Percentiles rank a stretch among this genome's conserved stretches.
These are phyloP conservation scores for Haplotaxodon microlepis DNA, from an alignment of 2,113 vertebrate species.

Conservation along the genomic window DNA sequence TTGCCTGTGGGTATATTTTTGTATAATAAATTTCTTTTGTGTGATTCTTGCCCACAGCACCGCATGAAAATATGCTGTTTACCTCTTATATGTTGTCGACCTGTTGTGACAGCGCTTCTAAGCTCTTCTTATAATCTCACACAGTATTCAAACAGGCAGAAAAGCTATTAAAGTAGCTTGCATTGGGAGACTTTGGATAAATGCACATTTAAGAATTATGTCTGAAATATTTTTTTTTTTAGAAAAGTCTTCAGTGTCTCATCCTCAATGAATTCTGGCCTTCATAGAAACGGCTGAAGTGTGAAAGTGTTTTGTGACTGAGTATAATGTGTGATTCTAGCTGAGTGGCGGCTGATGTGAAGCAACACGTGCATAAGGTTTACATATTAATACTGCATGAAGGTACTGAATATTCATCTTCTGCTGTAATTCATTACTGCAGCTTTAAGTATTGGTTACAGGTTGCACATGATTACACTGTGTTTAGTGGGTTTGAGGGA, in stretches of 20 bases:
- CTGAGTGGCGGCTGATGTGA: background rate
- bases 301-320: background rate
- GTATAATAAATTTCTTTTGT: background rate
- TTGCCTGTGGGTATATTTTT: background rate
- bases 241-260: background rate
- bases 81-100: background rate
- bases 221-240: background rate
- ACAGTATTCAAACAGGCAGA: background rate
- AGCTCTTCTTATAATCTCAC: background rate
- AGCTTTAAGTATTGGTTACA: background rate
- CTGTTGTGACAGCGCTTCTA: background rate
- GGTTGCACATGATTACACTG: background rate
- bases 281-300: background rate
- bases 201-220: background rate
- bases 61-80: background rate
- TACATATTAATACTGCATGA: background rate
- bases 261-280: background rate
- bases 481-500: background rate
- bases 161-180: background rate
- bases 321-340: background rate
- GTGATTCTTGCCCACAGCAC: background rate
- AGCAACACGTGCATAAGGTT: background rate
- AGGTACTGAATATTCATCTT: background rate
- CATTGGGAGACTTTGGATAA: background rate
- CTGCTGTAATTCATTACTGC: background rate